Percentiles rank a stretch among this genome's conserved stretches.
Conservation (phyloP, 1,140 invertebrate genomes). For the Popillia japonica region DNA sequence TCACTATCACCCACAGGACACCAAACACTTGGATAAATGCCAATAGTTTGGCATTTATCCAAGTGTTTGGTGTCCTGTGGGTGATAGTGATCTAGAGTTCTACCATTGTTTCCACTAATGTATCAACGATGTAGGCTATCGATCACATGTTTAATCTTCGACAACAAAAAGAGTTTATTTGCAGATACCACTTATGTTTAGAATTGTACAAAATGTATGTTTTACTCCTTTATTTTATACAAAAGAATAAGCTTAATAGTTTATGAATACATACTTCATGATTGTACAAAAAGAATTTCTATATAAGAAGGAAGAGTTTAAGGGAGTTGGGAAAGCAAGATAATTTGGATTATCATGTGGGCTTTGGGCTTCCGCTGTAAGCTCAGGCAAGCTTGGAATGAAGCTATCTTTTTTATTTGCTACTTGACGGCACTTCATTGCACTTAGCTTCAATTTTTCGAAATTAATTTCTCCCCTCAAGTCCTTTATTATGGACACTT, state of each 20-base stretch:
- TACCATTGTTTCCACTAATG: neutral
- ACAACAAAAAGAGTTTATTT: constrained; percentile 2
- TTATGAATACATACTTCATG: neutral
- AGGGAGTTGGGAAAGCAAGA: constrained; percentile 34
- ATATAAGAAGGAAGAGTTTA: constrained; percentile 14
- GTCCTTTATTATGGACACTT: constrained; percentile 6
- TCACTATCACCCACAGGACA: too few relatives aligned
- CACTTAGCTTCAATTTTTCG: constrained; percentile 29
- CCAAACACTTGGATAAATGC: too few relatives aligned
- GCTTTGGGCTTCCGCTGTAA: constrained; percentile 52
- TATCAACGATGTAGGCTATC: neutral
- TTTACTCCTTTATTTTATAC: constrained; percentile 15
- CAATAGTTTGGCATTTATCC: too few relatives aligned
- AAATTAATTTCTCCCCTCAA: constrained; percentile 9
- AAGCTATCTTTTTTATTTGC: constrained; percentile 47
- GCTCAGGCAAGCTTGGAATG: constrained; percentile 54
- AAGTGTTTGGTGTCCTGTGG: too few relatives aligned
- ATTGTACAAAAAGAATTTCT: neutral
- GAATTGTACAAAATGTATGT: constrained; percentile 6
- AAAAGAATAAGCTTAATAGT: constrained; percentile 1
- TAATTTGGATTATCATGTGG: constrained; percentile 40
- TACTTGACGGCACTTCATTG: constrained; percentile 35
- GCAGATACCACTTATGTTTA: neutral
- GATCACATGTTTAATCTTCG: constrained; percentile 10
- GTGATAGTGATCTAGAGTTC: too few relatives aligned